These are phyloP conservation scores for Eristalis intricaria DNA, from an alignment of 2,888 invertebrate genomes.

Conservation along the genomic window DNA sequence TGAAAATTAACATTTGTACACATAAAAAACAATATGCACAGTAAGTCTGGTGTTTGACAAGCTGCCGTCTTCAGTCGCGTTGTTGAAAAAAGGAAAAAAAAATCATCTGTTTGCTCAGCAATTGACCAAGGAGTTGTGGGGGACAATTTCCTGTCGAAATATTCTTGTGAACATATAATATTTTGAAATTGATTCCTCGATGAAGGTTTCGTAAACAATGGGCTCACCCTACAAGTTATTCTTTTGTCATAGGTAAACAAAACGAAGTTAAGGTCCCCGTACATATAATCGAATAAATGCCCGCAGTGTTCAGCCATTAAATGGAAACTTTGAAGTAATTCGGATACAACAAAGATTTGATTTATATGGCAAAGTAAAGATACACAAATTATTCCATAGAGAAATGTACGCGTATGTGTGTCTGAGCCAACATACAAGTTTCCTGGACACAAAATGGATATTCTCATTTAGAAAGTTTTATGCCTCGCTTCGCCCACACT, in stretches of 20 bases:
- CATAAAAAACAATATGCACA: slow-evolving; percentile 3
- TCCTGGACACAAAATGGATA: slow-evolving; percentile 22
- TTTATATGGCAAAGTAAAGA: slow-evolving; percentile 54
- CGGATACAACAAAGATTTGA: slow-evolving; percentile 39
- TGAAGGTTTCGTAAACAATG: slow-evolving; percentile 62
- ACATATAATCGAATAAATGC: slow-evolving; percentile 59
- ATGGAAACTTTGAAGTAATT: slow-evolving; percentile 36
- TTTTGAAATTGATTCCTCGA: slow-evolving; percentile 65
- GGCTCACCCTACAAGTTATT: slow-evolving; percentile 29
- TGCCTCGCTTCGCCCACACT: slow-evolving; percentile 57
- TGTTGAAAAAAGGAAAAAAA: slow-evolving; percentile 14
- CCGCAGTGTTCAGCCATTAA: slow-evolving; percentile 10
- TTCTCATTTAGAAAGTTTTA: slow-evolving; percentile 52
- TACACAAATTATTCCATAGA: slow-evolving; percentile 65
- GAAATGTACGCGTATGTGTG: slow-evolving; percentile 28
- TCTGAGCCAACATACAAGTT: background rate
- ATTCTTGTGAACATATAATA: slow-evolving; percentile 61
- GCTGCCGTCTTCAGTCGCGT: slow-evolving; percentile 45
- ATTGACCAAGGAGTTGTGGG: slow-evolving; percentile 49
- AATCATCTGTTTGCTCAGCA: slow-evolving; percentile 46
- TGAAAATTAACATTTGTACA: background rate
- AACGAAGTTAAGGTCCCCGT: slow-evolving; percentile 51
- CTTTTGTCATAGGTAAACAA: slow-evolving; percentile 52
- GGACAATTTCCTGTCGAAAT: slow-evolving; percentile 69
- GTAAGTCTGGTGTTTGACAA: slow-evolving; percentile 55